Base-by-base conservation (phyloP, 2,888 invertebrate genomes). In the Cylindroiulus punctatus region DNA sequence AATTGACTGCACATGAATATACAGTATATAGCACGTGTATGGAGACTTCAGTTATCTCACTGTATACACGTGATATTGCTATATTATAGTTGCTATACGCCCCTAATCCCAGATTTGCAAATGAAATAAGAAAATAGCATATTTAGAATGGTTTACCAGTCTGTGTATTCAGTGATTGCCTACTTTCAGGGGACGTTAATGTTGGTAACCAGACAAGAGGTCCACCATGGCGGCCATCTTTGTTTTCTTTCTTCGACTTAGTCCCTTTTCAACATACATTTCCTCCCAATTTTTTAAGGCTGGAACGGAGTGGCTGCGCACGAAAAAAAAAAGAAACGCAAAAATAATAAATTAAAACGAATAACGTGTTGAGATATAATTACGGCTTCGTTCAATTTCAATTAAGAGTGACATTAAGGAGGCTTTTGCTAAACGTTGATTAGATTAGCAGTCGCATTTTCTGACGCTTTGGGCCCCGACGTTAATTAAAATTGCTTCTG, bases 401-500 rank as follows among this genome's bases (percentile, higher is more conserved):
- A 76, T 76, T 76, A 76, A 76, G 76, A 76, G 76, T 76, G 76
- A 76, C 76, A 76, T 76, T 76, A 76, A 76, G 76, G 76, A 30
- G 76, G 76, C 30, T 76, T 76, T 76, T 17, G 76, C 76, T 76
- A 76, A 76, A 76, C 76, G 76, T 76, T 76, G 76, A 76, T 76
- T 76, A 76, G 76, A 76, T 30, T 76, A 76, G 76, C 76, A 76
- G 76, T 76, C 76, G 30, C 32, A 76, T 76, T 76, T 76, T 30
- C 26, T 76, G 76, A 30, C 76, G 30, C 30, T 76, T 76, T 76
- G 76, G 30, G 76, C 76, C 32, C n/a, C 76, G 76, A 76, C 76
- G 76, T 76, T 76, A 76, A 76, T 76, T 76, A 76, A 76, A 76
- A 76, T 76, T 76, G 76, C 76, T 76, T 76, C 76, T 76, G 76